A percentile compares a stretch with the other conserved stretches of the same genome.
phyloP scores from a whole-genome alignment of 1,140 invertebrate genomes.

The Atta cephalotes region DNA sequence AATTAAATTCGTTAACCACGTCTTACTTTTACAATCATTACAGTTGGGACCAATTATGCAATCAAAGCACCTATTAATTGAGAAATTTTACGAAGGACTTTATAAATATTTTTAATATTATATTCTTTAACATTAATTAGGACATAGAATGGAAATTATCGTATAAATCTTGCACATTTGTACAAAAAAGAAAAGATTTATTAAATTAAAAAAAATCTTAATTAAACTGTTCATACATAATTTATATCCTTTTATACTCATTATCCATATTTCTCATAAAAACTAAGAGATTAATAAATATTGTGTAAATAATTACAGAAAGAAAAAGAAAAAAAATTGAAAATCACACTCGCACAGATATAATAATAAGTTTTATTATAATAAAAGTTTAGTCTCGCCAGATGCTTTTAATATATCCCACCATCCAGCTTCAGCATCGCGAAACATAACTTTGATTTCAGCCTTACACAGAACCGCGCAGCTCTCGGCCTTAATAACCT shows the following conservation, averaged over 20 bases:
- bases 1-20: neutral
- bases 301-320: neutral
- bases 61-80: too few relatives aligned
- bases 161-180: neutral
- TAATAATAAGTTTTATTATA: constrained; percentile 17
- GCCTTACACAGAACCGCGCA: constrained; percentile 34
- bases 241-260: neutral
- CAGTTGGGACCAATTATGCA: neutral
- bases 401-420: constrained; percentile 13
- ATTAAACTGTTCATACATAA: neutral
- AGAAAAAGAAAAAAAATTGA: too few relatives aligned
- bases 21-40: neutral
- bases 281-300: neutral
- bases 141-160: neutral
- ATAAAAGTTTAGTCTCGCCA: neutral
- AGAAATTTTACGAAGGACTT: neutral
- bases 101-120: neutral
- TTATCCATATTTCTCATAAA: neutral
- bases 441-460: constrained; percentile 28
- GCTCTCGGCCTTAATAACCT: constrained; percentile 53
- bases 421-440: neutral
- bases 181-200: neutral
- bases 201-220: neutral
- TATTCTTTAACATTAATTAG: neutral
- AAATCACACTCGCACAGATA: neutral